Evolutionary conservation across 2,888 invertebrate genomes (phyloP).

Genomic region (Cephus runcator): DNA sequence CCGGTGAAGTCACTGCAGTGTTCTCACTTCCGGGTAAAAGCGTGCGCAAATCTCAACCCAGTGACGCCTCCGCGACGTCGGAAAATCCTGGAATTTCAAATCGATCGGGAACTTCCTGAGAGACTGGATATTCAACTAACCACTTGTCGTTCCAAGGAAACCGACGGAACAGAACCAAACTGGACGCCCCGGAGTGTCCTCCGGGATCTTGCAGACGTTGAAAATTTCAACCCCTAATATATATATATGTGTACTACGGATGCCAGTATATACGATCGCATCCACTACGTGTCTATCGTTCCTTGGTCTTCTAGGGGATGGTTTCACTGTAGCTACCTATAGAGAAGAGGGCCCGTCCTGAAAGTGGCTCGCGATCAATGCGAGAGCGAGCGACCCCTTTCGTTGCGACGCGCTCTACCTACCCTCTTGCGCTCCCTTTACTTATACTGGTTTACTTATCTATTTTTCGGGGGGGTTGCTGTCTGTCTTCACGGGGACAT

Average conservation of each 20-base stretch:
- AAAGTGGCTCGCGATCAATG: background rate
- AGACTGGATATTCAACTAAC: background rate
- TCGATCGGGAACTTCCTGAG: constrained; percentile 30
- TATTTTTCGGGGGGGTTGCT: background rate
- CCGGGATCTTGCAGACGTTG: background rate
- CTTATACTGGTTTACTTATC: background rate
- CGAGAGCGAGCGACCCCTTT: background rate
- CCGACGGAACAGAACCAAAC: background rate
- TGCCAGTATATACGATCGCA: background rate
- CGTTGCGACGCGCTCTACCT: background rate
- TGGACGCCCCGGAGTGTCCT: background rate
- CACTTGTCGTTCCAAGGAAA: background rate
- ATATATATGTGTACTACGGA: background rate
- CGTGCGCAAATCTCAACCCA: constrained; percentile 17
- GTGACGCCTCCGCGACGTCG: constrained; percentile 5
- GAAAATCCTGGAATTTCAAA: constrained; percentile 36
- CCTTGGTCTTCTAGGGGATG: background rate
- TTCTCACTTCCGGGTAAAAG: constrained; percentile 38
- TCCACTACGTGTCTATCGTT: background rate
- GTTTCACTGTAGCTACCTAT: background rate
- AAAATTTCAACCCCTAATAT: background rate
- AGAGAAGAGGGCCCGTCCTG: background rate
- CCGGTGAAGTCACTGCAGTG: constrained; percentile 27
- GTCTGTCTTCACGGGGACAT: background rate
- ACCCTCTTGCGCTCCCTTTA: background rate